Conservation (phyloP, 2,888 invertebrate species). For the Meghimatium bilineatum region DNA sequence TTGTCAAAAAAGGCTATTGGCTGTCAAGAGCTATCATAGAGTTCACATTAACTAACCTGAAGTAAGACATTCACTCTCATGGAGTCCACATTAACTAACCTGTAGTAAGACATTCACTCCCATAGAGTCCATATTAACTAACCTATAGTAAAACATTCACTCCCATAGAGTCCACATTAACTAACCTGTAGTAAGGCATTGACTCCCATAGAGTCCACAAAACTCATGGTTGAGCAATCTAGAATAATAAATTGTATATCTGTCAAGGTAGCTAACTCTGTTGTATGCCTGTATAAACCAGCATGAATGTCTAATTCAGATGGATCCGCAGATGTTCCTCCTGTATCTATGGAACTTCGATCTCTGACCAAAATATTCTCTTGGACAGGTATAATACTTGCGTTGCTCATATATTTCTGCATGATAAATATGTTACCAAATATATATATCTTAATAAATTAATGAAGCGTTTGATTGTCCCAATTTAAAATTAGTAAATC, state of each 20-base stretch:
- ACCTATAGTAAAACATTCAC: no score
- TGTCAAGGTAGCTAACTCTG: conserved; percentile 41
- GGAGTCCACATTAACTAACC: no score
- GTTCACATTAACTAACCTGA: no score
- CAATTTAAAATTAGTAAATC: no score
- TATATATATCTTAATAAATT: no score
- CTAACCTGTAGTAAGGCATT: conserved; percentile 68
- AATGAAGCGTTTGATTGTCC: no score
- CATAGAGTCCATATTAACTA: no score
- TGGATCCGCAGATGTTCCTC: background rate
- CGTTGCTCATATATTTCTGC: conserved; percentile 4
- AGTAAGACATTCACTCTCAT: no score
- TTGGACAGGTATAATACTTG: background rate
- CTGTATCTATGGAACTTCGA: no score
- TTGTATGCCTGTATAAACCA: background rate
- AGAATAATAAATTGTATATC: conserved; percentile 70
- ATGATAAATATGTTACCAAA: background rate
- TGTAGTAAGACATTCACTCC: no score
- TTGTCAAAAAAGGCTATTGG: no score
- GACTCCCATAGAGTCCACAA: conserved; percentile 73
- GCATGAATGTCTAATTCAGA: background rate
- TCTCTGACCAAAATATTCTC: background rate
- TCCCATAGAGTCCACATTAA: background rate
- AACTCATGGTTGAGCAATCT: conserved; percentile 76
- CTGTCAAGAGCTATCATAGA: no score